Base-by-base conservation (phyloP, 2,113 vertebrate genomes). In the Camarhynchus parvulus region DNA sequence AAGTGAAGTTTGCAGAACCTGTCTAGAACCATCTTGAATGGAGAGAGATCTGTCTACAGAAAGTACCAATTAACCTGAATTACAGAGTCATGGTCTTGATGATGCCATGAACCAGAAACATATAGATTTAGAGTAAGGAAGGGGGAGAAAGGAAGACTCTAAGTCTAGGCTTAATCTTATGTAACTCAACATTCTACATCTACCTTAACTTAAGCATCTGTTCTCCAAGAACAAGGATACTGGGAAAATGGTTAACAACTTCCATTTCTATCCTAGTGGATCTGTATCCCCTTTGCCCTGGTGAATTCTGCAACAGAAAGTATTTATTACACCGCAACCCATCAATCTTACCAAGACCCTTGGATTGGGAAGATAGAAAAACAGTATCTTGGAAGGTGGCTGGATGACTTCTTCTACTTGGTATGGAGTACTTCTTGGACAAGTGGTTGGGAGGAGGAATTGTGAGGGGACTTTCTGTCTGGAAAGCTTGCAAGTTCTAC, bases 261-360 rank as follows among this genome's bases (percentile, higher is more conserved):
- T 89, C 42, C 2, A 0, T 95, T 94, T 92, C 83, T 83, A 4
- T 68, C 16, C 56, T 93, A 98, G 98, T 98, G 98, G 97, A 47
- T 98, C 75, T 98, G 98, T 87, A 92, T 98, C 69, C 98, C 98
- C 18, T 98, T 98, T 90, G 78, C 97, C 49, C 33, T 98, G 62
- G 50, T 94, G 77, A 98, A 98, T 88, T 97, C 98, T 56, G 97
- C 97, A n/a, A 97, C 97, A 0, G 58, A 88, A 92, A 97, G 87
- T 86, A 93, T 98, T 88, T 87, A 92, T 81, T 96, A 95, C 70
- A 96, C 96, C 27, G 97, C 97, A 55, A 90, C 85, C 49, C 91
- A 97, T 58, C 47, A 92, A 28, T 80, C 76, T 84, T 85, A 97
- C 90, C 94, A 98, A 95, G 87, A 73, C 9, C 95, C 98, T 44